phyloP scores from a whole-genome alignment of 2,797 vertebrate species.

The Microchirus variegatus region DNA sequence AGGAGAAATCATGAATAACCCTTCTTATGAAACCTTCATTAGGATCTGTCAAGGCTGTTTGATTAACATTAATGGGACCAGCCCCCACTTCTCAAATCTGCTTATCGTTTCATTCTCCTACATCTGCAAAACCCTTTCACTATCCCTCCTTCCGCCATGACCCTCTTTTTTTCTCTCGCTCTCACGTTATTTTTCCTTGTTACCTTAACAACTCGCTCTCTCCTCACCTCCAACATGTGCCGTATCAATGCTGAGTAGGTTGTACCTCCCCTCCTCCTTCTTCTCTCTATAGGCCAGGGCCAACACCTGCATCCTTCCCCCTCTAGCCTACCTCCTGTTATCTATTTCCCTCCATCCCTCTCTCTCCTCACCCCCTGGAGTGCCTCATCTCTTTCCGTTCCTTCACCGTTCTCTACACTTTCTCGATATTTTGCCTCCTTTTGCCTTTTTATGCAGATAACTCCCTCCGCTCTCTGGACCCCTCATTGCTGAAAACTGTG shows the following conservation, averaged over 20 bases:
- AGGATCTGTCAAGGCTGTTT: conserved; percentile 61
- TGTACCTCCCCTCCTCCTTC: background rate
- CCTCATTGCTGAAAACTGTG: conserved; percentile 62
- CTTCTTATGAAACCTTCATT: conserved; percentile 64
- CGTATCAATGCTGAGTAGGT: conserved; percentile 24
- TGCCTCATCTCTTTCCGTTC: background rate
- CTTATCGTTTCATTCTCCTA: conserved; percentile 3
- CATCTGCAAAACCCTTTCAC: conserved; percentile 6
- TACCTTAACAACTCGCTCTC: conserved; percentile 26
- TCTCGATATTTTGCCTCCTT: conserved; percentile 27
- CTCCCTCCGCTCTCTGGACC: conserved; percentile 53
- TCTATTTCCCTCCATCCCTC: conserved; percentile 10
- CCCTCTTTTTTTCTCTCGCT: background rate
- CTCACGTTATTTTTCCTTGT: background rate
- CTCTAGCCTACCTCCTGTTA: conserved; percentile 15
- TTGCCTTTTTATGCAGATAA: conserved; percentile 69
- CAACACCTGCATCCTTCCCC: conserved; percentile 36
- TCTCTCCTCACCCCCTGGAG: conserved; percentile 10
- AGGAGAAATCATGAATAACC: conserved; percentile 55
- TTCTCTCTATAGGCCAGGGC: conserved; percentile 1
- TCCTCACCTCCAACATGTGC: conserved; percentile 19
- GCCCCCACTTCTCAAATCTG: conserved; percentile 35
- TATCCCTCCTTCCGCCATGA: background rate
- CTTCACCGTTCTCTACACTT: conserved; percentile 29
- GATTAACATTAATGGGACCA: conserved; percentile 68